Evolutionary conservation across 2,113 vertebrate genomes (phyloP), one percentile per base, ranked within the genome.

Genomic region (Columbina picui): DNA sequence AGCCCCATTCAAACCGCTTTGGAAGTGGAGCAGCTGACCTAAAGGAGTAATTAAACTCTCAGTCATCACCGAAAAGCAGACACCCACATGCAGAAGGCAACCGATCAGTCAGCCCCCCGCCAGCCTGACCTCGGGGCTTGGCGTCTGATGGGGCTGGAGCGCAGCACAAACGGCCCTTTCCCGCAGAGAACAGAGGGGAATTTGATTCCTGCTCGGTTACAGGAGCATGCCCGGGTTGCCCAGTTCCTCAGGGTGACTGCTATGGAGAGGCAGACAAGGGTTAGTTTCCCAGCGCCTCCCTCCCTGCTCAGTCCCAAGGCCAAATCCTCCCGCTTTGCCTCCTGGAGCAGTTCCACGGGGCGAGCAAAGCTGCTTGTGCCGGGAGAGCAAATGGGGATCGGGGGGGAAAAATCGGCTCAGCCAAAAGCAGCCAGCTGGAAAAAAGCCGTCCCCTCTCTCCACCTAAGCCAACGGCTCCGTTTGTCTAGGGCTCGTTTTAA

Each of bases 381-480:
- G 16, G 91, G 76, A 84, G 69, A 94, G 83, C 53, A 85, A 83
- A 61, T 14, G 1, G 41, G 83, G 90, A 60, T 92, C 86, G 73
- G 75, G 92, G 34, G 2, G 32, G 64, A 60, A 55, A 19, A 95
- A 91, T 30, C 22, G 3, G 81, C 86, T 87, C 80, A 84, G 91
- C 56, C 2, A 0, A 84, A 89, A 75, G 93, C 80, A 49, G 91
- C 86, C 86, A 89, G 91, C 55, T 93, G 89, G 89, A 91, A 93
- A 63, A 94, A 87, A 96, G 86, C 73, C 32, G 3, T 81, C 74
- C 86, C 90, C 69, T 75, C 70, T 91, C 65, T 91, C 89, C 95
- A 90, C 73, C 76, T 90, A 59, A 65, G 73, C 90, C 88, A 94
- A 67, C 0, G 0, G 85, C 76, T 95, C 87, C 74, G 60, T 52